Evolutionary conservation across 2,888 invertebrate species (phyloP), one percentile per base, ranked within the genome.

Genomic region (Chydorus sphaericus): DNA sequence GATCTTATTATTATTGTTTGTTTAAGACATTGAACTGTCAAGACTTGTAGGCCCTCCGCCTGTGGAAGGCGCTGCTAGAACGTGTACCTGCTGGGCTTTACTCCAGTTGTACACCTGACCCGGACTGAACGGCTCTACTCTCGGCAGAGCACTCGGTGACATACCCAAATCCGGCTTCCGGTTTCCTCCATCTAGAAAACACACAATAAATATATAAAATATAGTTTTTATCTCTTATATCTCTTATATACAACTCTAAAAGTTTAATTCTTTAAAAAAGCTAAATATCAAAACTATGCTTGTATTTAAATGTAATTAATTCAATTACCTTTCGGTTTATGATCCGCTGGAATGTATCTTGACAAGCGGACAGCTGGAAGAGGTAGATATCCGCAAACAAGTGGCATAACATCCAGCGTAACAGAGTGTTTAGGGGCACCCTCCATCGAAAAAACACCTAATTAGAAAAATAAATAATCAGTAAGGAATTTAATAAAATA

Each of bases 51-150:
- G 38, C 26, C 54, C 38, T 28, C 26, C 20, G 26, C 38, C 28
- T n/a, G 23, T 16, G 29, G 28, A 29, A 4, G 56, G 48, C 26
- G 48, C 57, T 10, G 57, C 57, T n/a, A 91, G 75, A 26, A 94
- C 90, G 66, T 93, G 90, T 30, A 93, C 83, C 70, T 93, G 93
- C 67, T 82, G 82, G 57, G 89, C 89, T 71, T 90, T 89, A 62
- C 89, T 89, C 60, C 83, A 82, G 70, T 93, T 92, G 73, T 91
- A 94, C 20, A 94, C 87, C 70, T 94, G 92, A 0, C 92, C 91
- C 0, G 85, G 80, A 66, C 83, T 83, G 71, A 92, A 92, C 0
- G 90, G 89, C 67, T 90, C 87, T 55, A 90, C 72, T 59, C 87
- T 79, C 1, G 89, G 88, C 33, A 57, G 33, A n/a, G 54, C 16